These are phyloP conservation scores for Ptilonorhynchus violaceus DNA, from an alignment of 2,113 vertebrate species.

Conservation along the genomic window DNA sequence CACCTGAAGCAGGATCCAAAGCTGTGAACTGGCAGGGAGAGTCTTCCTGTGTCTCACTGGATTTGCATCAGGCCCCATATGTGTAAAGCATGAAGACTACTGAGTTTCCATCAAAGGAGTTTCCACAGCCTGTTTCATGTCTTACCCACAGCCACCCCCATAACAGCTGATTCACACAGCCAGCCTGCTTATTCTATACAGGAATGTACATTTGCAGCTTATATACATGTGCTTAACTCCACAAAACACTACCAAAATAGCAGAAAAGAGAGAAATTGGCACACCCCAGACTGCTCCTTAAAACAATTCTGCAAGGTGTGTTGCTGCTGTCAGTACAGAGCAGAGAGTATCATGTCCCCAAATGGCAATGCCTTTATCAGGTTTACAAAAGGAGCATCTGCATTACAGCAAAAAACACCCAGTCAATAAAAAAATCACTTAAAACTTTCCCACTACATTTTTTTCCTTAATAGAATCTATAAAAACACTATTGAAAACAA, in stretches of 20 bases:
- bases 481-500: background rate
- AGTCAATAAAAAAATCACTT: background rate
- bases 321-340: background rate
- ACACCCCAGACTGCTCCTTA: background rate
- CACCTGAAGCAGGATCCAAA: background rate
- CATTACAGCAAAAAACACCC: background rate
- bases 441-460: background rate
- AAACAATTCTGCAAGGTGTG: constrained; percentile 4
- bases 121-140: constrained; percentile 1
- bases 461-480: background rate
- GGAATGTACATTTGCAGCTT: constrained; percentile 40
- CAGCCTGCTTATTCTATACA: constrained; percentile 27
- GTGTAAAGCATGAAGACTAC: background rate
- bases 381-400: background rate
- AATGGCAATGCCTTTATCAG: background rate
- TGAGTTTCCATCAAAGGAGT: background rate
- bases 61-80: background rate
- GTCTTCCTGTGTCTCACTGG: background rate
- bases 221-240: background rate
- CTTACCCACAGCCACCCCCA: constrained; percentile 37
- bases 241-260: constrained; percentile 35
- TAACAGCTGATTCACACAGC: constrained; percentile 40
- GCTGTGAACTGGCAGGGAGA: background rate
- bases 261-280: background rate
- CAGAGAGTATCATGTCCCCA: background rate